phyloP scores from a whole-genome alignment of 2,888 invertebrate genomes.

The Eretmocerus hayati region DNA sequence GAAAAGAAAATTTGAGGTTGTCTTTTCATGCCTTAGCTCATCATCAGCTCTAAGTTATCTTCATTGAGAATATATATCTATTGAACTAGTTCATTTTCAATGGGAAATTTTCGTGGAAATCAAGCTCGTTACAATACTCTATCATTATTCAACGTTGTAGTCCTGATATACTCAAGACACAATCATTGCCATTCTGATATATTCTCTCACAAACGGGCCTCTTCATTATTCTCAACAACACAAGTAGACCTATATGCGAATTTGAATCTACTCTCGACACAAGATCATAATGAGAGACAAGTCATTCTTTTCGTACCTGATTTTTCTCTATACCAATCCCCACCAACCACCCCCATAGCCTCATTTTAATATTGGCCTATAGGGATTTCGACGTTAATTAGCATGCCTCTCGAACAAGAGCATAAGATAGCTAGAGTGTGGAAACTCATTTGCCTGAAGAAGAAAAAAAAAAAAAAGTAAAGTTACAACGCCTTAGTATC shows the following conservation, averaged over 20 bases:
- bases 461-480: too few species aligned
- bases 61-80: too few species aligned
- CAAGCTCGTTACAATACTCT: conserved; percentile 12
- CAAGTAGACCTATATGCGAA: conserved; percentile 9
- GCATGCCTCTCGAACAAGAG: too few species aligned
- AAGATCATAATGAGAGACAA: conserved; percentile 6
- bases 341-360: neutral
- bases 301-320: neutral
- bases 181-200: conserved; percentile 7
- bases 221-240: conserved; percentile 13
- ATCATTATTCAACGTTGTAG: conserved; percentile 13
- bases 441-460: conserved; percentile 18
- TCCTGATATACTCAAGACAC: conserved; percentile 1
- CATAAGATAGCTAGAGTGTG: too few species aligned
- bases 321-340: neutral
- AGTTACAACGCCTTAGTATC: too few species aligned
- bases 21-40: too few species aligned
- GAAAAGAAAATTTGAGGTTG: too few species aligned
- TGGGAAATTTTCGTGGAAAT: conserved; percentile 20
- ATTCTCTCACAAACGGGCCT: neutral
- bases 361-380: neutral
- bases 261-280: conserved; percentile 16
- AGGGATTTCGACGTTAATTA: conserved; percentile 18
- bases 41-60: too few species aligned
- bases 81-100: conserved; percentile 15